Base-by-base conservation (phyloP, 2,113 vertebrate species). In the Glaucomys volans region DNA sequence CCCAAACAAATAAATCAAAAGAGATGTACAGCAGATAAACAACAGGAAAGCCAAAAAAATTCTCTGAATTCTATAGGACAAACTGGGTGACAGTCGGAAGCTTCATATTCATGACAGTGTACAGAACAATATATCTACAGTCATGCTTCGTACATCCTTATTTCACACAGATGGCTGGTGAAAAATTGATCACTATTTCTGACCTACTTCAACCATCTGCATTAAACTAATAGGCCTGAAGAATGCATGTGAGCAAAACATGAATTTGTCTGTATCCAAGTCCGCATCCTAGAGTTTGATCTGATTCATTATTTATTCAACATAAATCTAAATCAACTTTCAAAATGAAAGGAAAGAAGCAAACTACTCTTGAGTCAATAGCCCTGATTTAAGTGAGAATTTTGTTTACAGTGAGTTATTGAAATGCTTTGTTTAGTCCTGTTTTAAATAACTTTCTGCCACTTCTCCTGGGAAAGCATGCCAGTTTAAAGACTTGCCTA, bases 71-170 rank as follows among this genome's bases (percentile, higher is more conserved):
- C 6, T 94, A 35, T 35, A 76, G 80, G 76, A 59, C 54, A 95
- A 94, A 92, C 30, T 26, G 42, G 88, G 83, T 91, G 92, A 83
- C 59, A 96, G 93, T 26, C 84, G 83, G 44, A 92, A 93, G 67
- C 37, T 52, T 81, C 26, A 75, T 50, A 79, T 72, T 95, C 18
- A 54, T 35, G 69, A 59, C 47, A 54, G 42, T 22, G 32, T 83
- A 64, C 44, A 76, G 71, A 93, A 59, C 5, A 47, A 5, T 47
- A 9, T 57, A n/a, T n/a, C n/a, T n/a, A 35, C 40, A 47, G 40
- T 28, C 47, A 30, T 37, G 54, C n/a, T 83, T 62, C 18, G 3
- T 66, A 22, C 32, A 28, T 32, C 24, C 13, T 69, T 77, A 74
- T 50, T 81, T 67, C 71, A 81, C 42, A 62, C n/a, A 69, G 24